These are phyloP conservation scores for Lasioglossum figueresi DNA, from an alignment of 2,888 invertebrate species.

Conservation along the genomic window DNA sequence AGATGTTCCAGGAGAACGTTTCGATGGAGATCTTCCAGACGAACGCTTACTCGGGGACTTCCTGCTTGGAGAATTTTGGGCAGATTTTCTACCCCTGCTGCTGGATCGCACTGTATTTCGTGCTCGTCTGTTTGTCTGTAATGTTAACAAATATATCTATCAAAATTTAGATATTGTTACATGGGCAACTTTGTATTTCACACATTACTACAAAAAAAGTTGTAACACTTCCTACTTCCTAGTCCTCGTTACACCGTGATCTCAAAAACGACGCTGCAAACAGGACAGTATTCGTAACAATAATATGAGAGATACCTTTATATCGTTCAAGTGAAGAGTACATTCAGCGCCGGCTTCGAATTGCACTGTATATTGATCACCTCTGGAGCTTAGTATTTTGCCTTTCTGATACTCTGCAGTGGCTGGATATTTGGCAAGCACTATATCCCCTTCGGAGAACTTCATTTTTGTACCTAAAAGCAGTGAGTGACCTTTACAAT, in stretches of 20 bases:
- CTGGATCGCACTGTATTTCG: slow-evolving; percentile 72
- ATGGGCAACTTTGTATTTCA: too few species aligned
- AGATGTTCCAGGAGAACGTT: slow-evolving; percentile 71
- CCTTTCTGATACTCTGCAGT: slow-evolving; percentile 73
- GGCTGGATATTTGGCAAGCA: slow-evolving; percentile 77
- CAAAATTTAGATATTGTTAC: neutral
- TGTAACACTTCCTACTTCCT: too few species aligned
- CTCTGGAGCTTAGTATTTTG: slow-evolving; percentile 71
- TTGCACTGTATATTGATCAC: slow-evolving; percentile 75
- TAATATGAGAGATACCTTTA: slow-evolving; percentile 70
- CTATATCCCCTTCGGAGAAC: slow-evolving; percentile 77
- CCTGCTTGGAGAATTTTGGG: slow-evolving; percentile 71
- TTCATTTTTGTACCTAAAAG: slow-evolving; percentile 66
- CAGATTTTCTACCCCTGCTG: slow-evolving; percentile 70
- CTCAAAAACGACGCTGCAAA: neutral
- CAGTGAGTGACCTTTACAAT: neutral
- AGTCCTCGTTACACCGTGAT: neutral
- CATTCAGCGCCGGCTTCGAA: slow-evolving; percentile 77
- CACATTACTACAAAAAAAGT: too few species aligned
- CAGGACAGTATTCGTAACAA: neutral
- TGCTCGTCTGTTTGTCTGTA: slow-evolving; percentile 74
- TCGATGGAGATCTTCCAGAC: slow-evolving; percentile 70
- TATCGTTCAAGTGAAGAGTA: slow-evolving; percentile 70
- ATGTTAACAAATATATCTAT: slow-evolving; percentile 22
- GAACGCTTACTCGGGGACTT: slow-evolving; percentile 73